Evolutionary conservation across 2,888 invertebrate genomes (phyloP).

Genomic region (Allolobophora icterica): DNA sequence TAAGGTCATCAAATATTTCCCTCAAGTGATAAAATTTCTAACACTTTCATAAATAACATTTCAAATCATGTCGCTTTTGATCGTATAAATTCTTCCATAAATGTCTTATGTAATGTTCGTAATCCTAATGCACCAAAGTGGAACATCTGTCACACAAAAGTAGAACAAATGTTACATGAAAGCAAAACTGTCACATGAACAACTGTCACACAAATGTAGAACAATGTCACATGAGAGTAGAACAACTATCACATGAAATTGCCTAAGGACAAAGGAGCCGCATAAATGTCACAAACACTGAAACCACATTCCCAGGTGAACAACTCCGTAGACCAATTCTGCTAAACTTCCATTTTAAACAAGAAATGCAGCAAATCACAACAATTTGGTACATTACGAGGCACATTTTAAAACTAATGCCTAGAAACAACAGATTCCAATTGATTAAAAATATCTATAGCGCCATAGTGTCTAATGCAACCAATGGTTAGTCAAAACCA

Average conservation of each 20-base stretch:
- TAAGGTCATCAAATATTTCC: not conserved
- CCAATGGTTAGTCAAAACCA: not conserved
- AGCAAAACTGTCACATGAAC: not conserved
- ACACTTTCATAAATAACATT: not conserved
- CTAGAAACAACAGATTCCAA: not conserved
- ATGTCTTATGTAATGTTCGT: not conserved
- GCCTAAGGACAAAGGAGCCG: not conserved
- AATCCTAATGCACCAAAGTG: not conserved
- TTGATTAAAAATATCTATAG: not conserved
- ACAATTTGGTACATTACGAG: not conserved
- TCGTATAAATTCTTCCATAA: not conserved
- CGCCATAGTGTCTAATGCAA: not conserved
- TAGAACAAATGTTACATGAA: not conserved
- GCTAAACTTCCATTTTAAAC: not conserved
- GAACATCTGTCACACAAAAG: not conserved
- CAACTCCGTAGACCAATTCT: not conserved
- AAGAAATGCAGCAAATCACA: not conserved
- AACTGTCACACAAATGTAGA: not conserved
- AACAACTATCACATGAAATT: constrained; percentile 1
- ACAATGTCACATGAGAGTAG: no score
- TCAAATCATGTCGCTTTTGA: not conserved
- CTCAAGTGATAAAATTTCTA: not conserved
- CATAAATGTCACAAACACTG: not conserved
- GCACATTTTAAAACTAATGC: not conserved
- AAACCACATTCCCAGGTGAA: not conserved